Percentiles rank a stretch among this genome's conserved stretches.
phyloP scores from a whole-genome alignment of 2,888 invertebrate species.

The Leptura quadrifasciata region DNA sequence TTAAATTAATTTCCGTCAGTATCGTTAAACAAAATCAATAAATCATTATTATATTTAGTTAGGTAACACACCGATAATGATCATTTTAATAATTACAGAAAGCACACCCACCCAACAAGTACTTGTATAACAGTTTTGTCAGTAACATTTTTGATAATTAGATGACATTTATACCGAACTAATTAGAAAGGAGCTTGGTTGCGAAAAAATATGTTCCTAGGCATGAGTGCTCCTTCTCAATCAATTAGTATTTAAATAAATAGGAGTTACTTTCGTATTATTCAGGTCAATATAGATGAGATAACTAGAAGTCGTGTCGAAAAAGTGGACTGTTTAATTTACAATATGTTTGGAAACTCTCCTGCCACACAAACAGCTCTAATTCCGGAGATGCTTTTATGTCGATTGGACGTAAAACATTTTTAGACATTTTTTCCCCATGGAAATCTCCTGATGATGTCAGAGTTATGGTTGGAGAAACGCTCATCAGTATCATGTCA shows the following conservation, averaged over 20 bases:
- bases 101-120: conserved; percentile 27
- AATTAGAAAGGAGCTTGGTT: conserved; percentile 31
- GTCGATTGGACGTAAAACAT: too few species aligned
- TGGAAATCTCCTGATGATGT: too few species aligned
- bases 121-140: conserved; percentile 19
- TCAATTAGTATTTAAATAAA: neutral
- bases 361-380: too few species aligned
- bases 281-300: neutral
- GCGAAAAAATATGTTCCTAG: conserved; percentile 16
- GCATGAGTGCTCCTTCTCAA: conserved; percentile 16
- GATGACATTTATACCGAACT: conserved; percentile 16
- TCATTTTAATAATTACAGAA: conserved; percentile 31
- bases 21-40: conserved; percentile 33
- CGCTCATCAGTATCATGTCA: too few species aligned
- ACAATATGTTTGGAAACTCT: too few species aligned
- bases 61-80: conserved; percentile 28
- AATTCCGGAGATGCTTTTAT: too few species aligned
- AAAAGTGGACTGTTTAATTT: too few species aligned
- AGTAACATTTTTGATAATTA: conserved; percentile 9
- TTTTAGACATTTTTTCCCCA: too few species aligned
- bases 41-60: conserved; percentile 30
- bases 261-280: neutral
- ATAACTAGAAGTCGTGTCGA: too few species aligned
- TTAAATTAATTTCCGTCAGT: conserved; percentile 50
- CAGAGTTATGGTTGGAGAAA: too few species aligned